A percentile compares a stretch with the other conserved stretches of the same genome.
Conservation (phyloP, 1,140 invertebrate genomes). For the Medauroidea extradentata region DNA sequence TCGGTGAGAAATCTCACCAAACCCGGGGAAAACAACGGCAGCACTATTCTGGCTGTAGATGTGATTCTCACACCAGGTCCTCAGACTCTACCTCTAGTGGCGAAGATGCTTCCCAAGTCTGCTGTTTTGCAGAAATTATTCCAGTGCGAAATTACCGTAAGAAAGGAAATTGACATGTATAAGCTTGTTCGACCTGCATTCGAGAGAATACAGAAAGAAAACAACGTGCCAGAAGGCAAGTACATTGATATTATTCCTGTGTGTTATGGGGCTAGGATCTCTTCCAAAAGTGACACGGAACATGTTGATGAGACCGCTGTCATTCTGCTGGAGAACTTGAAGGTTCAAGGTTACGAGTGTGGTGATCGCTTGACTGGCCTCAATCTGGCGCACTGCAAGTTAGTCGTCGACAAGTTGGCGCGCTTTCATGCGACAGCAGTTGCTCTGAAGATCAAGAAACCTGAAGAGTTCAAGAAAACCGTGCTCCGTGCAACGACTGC, state of each 20-base stretch:
- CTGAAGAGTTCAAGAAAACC: too few species aligned
- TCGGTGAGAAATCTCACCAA: too few species aligned
- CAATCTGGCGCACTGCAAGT: too few species aligned
- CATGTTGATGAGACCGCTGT: neutral
- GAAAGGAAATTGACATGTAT: slow-evolving; percentile 7
- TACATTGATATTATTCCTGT: neutral
- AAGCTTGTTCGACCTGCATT: neutral
- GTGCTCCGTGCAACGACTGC: neutral
- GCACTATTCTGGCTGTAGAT: too few species aligned
- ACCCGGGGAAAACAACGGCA: slow-evolving; percentile 8
- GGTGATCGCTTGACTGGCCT: too few species aligned
- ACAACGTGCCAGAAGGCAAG: neutral
- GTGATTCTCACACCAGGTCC: too few species aligned
- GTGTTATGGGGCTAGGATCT: slow-evolving; percentile 3
- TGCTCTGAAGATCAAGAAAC: slow-evolving; percentile 6
- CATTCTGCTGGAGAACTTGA: neutral
- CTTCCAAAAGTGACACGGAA: neutral
- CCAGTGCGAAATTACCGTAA: neutral
- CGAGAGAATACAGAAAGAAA: neutral
- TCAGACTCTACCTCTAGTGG: too few species aligned
- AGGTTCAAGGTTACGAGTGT: too few species aligned
- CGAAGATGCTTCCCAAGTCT: too few species aligned
- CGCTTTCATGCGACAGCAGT: neutral
- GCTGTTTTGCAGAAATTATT: neutral
- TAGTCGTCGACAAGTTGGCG: too few species aligned